A percentile compares a stretch with the other conserved stretches of the same genome.
Conservation (phyloP, 1,140 invertebrate genomes). For the honey bee (Apis mellifera) region Amel_HAv3.1 CM009936.2:12165001-12165500, state of each 20-base stretch:
- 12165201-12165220: constrained; percentile 76
- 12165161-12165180: constrained; percentile 86
- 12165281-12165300: not conserved
- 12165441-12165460: not conserved
- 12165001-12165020: constrained; percentile 82
- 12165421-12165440: not conserved
- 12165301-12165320: not conserved
- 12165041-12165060: constrained; percentile 86
- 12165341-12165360: not conserved
- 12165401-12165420: not conserved
- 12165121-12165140: constrained; percentile 83
- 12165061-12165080: constrained; percentile 89
- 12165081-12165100: constrained; percentile 86
- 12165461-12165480: constrained; percentile 1
- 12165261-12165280: not conserved
- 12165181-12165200: constrained; percentile 85
- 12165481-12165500: not conserved
- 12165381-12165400: not conserved
- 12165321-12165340: not conserved
- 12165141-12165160: constrained; percentile 85
- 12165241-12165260: not conserved
- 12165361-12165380: not conserved
- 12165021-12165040: constrained; percentile 78
- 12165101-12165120: constrained; percentile 86
- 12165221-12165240: constrained; percentile 21